Evolutionary conservation across 2,113 vertebrate species (phyloP), one percentile per base, ranked within the genome.

Genomic region (Nycticebus coucang): DNA sequence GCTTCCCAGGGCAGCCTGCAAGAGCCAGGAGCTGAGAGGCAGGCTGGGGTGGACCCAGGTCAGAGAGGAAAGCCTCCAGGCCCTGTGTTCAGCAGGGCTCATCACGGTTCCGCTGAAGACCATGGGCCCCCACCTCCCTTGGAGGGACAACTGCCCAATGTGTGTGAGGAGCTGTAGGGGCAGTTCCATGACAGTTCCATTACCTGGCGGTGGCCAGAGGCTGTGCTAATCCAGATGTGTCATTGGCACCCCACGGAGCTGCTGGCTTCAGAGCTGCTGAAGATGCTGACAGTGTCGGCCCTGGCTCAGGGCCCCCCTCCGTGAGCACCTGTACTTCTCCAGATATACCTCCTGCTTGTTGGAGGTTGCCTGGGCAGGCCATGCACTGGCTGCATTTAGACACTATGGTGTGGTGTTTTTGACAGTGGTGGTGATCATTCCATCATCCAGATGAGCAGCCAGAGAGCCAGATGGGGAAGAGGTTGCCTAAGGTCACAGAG

Each of bases 351-450:
- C 59, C 50, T 71, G 37, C 68, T 87, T 77, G 26, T 2, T 55
- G 50, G 86, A 45, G 37, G 35, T 74, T 41, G 5, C 71, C 6
- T 4, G 0, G 17, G 74, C 59, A 64, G 41, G 22, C 84, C 83
- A 18, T 7, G 26, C 19, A n/a, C 30, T 79, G 75, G 68, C 74
- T 79, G 45, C 35, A 68, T 45, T 60, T 75, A 69, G 68, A 69
- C 37, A 81, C 3, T 41, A n/a, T 55, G 80, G 0, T 35, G 50
- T 9, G 14, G 66, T 86, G 93, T 68, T 92, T 85, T 88, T 50
- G 64, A 33, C 7, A 13, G 45, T 60, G 68, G 60, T 69, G 93
- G 57, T 77, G n/a, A 89, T 90, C 45, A 50, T 86, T 96, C 95
- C 75, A 60, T 86, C 89, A 0, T 89, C 85, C 69, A 59, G 78